phyloP scores from a whole-genome alignment of 1,140 invertebrate genomes.

The Papilio xuthus region DNA sequence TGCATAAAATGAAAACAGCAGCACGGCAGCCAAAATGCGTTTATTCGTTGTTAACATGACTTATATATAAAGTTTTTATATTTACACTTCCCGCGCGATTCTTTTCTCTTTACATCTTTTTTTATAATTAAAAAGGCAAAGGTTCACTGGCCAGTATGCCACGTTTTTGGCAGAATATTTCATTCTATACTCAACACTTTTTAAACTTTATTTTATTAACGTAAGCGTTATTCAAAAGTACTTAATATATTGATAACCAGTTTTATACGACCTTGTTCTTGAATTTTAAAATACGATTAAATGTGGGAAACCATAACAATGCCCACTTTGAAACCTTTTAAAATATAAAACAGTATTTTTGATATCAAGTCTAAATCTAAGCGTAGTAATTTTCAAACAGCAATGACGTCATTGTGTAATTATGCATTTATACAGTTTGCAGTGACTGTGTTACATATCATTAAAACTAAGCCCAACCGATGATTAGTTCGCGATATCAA shows the following conservation, averaged over 20 bases:
- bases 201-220: neutral
- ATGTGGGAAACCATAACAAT: conserved; percentile 1
- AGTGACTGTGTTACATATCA: conserved; percentile 1
- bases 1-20: too few relatives aligned
- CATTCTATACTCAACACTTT: too few relatives aligned
- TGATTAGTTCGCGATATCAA: conserved; percentile 21
- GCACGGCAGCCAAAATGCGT: too few relatives aligned
- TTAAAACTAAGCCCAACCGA: conserved; percentile 29
- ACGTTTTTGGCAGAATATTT: too few relatives aligned
- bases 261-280: neutral
- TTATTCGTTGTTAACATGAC: too few relatives aligned
- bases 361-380: too few relatives aligned
- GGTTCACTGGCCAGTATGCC: too few relatives aligned
- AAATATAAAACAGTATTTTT: neutral
- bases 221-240: neutral
- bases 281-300: neutral
- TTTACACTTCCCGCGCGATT: too few relatives aligned
- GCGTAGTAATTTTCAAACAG: neutral
- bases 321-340: neutral
- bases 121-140: too few relatives aligned
- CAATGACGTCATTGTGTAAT: neutral
- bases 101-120: too few relatives aligned
- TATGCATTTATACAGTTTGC: conserved; percentile 11
- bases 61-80: too few relatives aligned
- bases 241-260: neutral